Base-by-base conservation (phyloP, 2,888 invertebrate genomes). In the Conchocele bisecta region DNA sequence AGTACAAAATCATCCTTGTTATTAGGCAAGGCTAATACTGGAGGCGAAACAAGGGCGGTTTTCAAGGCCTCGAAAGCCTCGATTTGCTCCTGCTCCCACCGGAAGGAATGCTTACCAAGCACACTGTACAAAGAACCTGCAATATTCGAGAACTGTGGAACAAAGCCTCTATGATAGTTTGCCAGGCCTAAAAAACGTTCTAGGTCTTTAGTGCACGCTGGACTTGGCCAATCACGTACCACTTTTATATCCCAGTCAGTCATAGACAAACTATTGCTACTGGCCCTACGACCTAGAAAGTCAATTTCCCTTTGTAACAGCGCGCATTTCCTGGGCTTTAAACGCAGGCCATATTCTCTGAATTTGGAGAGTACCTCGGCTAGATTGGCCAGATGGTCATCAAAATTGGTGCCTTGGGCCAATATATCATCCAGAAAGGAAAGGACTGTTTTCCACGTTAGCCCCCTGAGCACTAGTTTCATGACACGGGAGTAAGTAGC, bases 361-460 rank as follows among this genome's bases (percentile, higher is more conserved):
- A 75, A 75, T 17, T 74, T 41, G 6, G 48, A 29, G 9, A 79
- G 65, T 1, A 71, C 71, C 41, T 57, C 39, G 4, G 17, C 5
- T 3, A 80, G 42, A 29, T 75, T 81, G 1, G 22, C 2, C 15
- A 74, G 26, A 22, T 74, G 71, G 6, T 67, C 63, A 5, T 61
- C 31, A 29, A 78, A 70, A 39, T 41, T 41, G 6, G 57, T 58
- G 15, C 78, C 81, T 39, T 75, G 41, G 2, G 77, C 78, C 37
- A 81, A 41, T 5, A 74, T 61, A 31, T 82, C 82, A 46, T 79
- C 77, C 17, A 82, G 33, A 35, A 76, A 82, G 2, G 66, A 73
- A 1, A 76, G 22, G 3, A 75, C 65, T 13, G 39, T 31, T 7
- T 58, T 44, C 44, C 58, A 58, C 11, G 39, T 58, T n/a, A 58